Evolutionary conservation across 2,888 invertebrate genomes (phyloP).

Genomic region (Coleophora flavipennella): DNA sequence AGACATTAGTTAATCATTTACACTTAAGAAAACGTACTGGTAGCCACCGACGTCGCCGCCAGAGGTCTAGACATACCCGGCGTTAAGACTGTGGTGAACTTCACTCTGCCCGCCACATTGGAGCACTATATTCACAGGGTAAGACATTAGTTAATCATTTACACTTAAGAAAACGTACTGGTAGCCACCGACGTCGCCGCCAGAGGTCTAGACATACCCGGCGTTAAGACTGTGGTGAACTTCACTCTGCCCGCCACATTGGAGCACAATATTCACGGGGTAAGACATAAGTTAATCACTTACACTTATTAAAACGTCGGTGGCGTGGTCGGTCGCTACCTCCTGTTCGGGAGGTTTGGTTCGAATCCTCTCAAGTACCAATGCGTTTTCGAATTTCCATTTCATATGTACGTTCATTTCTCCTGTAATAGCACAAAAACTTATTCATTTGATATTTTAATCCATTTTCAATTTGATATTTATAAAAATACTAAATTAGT

Average conservation of each 20-base stretch:
- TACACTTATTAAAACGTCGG: too few relatives aligned
- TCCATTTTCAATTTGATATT: too few relatives aligned
- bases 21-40: too few relatives aligned
- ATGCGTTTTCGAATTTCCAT: too few relatives aligned
- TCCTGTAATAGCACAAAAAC: too few relatives aligned
- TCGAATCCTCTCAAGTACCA: too few relatives aligned
- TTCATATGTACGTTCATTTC: too few relatives aligned
- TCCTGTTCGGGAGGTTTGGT: too few relatives aligned
- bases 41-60: conserved; percentile 95
- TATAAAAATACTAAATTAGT: too few relatives aligned
- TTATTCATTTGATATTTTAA: too few relatives aligned
- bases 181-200: conserved; percentile 96
- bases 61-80: conserved; percentile 97
- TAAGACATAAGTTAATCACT: conserved; percentile 26
- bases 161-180: too few relatives aligned
- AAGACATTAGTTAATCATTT: conserved; percentile 11
- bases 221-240: conserved; percentile 97
- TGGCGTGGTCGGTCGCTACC: too few relatives aligned
- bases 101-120: conserved; percentile 93
- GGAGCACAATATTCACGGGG: conserved; percentile 96
- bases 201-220: conserved; percentile 95
- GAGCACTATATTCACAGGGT: conserved; percentile 97
- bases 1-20: conserved; percentile 9
- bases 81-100: conserved; percentile 97
- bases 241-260: conserved; percentile 95